phyloP scores from a whole-genome alignment of 2,888 invertebrate genomes.

The Dryomyza anilis region DNA sequence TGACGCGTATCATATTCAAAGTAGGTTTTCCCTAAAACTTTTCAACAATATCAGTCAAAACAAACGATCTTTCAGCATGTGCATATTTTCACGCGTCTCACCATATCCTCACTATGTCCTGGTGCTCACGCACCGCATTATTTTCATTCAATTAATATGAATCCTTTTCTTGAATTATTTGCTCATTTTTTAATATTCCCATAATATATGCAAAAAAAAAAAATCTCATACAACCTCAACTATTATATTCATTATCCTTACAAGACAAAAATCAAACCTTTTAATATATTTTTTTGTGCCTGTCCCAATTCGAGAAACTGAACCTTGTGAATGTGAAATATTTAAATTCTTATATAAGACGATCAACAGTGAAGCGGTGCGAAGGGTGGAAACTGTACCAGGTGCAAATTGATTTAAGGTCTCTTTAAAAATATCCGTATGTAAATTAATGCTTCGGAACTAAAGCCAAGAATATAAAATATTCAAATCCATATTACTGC shows the following conservation, averaged over 20 bases:
- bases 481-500: too few relatives aligned
- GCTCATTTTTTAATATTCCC: background rate
- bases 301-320: too few relatives aligned
- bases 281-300: too few relatives aligned
- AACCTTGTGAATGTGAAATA: too few relatives aligned
- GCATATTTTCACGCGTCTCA: background rate
- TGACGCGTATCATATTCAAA: too few relatives aligned
- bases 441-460: too few relatives aligned
- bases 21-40: background rate
- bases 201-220: conserved; percentile 13
- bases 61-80: conserved; percentile 4
- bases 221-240: background rate
- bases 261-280: conserved; percentile 6
- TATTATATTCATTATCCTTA: background rate
- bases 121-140: background rate
- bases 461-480: too few relatives aligned
- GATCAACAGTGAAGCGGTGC: too few relatives aligned
- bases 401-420: too few relatives aligned
- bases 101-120: background rate
- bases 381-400: too few relatives aligned
- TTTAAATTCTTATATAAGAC: too few relatives aligned
- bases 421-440: too few relatives aligned
- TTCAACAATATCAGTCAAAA: conserved; percentile 10
- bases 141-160: conserved; percentile 19
- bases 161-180: background rate